Evolutionary conservation across 2,113 vertebrate genomes (phyloP), one percentile per base, ranked within the genome.

Genomic region (Vidua chalybeata): DNA sequence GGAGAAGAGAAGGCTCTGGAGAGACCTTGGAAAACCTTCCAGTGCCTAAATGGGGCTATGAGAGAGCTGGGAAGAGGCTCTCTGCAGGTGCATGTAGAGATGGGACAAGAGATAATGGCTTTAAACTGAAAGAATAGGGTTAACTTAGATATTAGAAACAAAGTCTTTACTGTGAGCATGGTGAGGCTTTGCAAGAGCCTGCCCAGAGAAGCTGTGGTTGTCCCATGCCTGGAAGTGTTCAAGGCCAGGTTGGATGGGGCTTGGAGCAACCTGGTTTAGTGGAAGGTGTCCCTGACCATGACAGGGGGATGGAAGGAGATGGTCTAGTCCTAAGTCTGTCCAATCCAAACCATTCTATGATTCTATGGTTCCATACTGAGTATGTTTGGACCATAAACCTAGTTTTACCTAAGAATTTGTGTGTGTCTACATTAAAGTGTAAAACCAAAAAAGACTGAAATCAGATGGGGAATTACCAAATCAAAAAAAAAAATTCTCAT

Each of bases 181-280:
- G 43, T 84, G 45, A 46, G 37, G 8, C 14, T 6, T 2, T 27
- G 16, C 4, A 23, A 52, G 13, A 64, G 19, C 13, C 9, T 78
- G 24, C 6, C 28, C 16, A 31, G 21, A 45, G 52, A 24, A 67
- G 15, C 12, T 74, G 37, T 46, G 52, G 28, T 4, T 89, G 12
- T 2, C 52, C 19, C 69, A 59, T 39, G 28, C 10, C 52, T 67
- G 61, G 52, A 27, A 35, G 51, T 72, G 37, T 19, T 11, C 59
- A 46, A n/a, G n/a, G 17, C 15, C 33, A 46, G 15, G 14, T 2
- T 64, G 59, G 45, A 39, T 4, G 20, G 24, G 10, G 13, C 11
- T 73, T 46, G 4, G n/a, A 73, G 17, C 51, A 46, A 4, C 3
- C n/a, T 79, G 59, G 10, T 1, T 0, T 7, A 19, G 28, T 45